phyloP scores from a whole-genome alignment of 1,140 invertebrate species.

The Temnothorax curvispinosus region DNA sequence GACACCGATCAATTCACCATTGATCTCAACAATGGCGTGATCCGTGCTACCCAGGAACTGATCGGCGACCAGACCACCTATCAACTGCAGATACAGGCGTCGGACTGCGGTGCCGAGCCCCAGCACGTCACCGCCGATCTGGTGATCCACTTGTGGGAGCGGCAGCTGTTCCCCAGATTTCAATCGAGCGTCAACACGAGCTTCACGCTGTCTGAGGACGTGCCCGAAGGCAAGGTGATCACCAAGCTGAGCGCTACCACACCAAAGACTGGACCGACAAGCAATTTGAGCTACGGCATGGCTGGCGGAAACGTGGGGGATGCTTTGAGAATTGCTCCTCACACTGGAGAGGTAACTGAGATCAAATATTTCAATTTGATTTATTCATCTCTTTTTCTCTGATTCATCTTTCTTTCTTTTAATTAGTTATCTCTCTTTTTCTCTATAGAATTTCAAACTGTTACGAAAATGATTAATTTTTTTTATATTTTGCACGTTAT shows the following conservation, averaged over 20 bases:
- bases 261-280: conserved; percentile 90
- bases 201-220: conserved; percentile 93
- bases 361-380: not conserved
- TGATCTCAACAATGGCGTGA: conserved; percentile 92
- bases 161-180: conserved; percentile 91
- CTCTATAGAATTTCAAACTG: not conserved
- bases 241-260: conserved; percentile 90
- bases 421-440: not conserved
- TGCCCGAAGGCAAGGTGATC: conserved; percentile 90
- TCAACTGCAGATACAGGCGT: conserved; percentile 91
- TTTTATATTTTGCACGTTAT: not conserved
- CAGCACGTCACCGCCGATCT: conserved; percentile 90
- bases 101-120: conserved; percentile 88
- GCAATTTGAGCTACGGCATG: conserved; percentile 92
- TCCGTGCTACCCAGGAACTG: conserved; percentile 89
- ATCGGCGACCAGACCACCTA: conserved; percentile 87
- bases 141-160: conserved; percentile 90
- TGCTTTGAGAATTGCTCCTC: conserved; percentile 92
- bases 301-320: conserved; percentile 96
- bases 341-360: conserved; percentile 90
- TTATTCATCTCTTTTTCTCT: not conserved
- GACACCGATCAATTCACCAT: conserved; percentile 92
- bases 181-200: conserved; percentile 88
- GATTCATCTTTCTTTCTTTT: not conserved
- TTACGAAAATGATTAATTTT: not conserved